A percentile compares a stretch with the other conserved stretches of the same genome.
These are phyloP conservation scores for Bombycilla garrulus DNA, from an alignment of 2,113 vertebrate genomes.

Conservation along the genomic window DNA sequence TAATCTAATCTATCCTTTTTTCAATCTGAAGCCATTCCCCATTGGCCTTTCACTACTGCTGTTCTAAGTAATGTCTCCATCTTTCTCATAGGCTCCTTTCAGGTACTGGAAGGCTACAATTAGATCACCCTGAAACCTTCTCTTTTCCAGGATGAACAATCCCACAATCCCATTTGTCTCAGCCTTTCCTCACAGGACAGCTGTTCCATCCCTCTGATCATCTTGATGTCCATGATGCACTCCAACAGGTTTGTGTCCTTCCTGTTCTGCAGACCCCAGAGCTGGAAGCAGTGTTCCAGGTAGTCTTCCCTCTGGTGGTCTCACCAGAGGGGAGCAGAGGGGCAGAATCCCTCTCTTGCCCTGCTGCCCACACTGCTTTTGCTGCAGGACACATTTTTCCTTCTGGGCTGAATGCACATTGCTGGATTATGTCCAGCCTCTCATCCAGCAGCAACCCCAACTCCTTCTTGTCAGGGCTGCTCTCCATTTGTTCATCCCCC, in stretches of 20 bases:
- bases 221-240: neutral
- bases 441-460: neutral
- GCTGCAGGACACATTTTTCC: accelerated
- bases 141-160: neutral
- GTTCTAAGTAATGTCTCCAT: neutral
- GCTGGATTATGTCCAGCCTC: neutral
- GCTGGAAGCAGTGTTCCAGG: neutral
- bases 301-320: too few relatives aligned
- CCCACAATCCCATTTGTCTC: too few relatives aligned
- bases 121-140: neutral
- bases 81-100: neutral
- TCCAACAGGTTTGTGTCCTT: too few relatives aligned
- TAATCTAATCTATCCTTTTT: neutral
- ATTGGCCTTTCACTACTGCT: neutral
- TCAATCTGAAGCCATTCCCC: neutral
- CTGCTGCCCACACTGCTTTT: accelerated
- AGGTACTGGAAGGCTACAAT: neutral
- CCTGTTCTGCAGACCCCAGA: neutral
- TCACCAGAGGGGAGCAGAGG: neutral
- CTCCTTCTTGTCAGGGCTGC: neutral
- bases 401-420: accelerated
- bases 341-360: accelerated
- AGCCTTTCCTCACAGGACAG: neutral
- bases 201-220: neutral
- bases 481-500: accelerated